Evolutionary conservation across 2,888 invertebrate genomes (phyloP), one percentile per base, ranked within the genome.

Genomic region (Ephialtes manifestator): DNA sequence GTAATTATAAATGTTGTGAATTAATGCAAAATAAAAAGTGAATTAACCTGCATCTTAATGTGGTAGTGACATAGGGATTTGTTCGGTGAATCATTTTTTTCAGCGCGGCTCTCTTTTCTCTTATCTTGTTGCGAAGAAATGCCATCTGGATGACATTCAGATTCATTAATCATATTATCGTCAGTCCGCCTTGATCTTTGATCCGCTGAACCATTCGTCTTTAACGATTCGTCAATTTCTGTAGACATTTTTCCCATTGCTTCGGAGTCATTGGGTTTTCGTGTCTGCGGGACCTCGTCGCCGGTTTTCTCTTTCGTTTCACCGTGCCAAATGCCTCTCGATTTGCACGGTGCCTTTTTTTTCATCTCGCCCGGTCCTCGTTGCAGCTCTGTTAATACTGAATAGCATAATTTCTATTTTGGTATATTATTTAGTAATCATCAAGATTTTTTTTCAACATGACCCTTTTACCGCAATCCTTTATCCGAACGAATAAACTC

Each of bases 401-500:
- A 48, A 60, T 5, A 39, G 39, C n/a, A 11, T 8, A 48, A 11
- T 63, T 18, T 18, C 10, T 18, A 18, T 35, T 63, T 39, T 39
- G 39, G 35, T 18, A 24, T n/a, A 18, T 65, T n/a, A 43, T 39
- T 10, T 43, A 0, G 15, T 8, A 31, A 31, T 58, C 28, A 5
- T 31, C 10, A 35, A 18, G 24, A 1, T 24, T 18, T 35, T 35
- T 31, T 15, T 31, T 31, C 2, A 10, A 31, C 35, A 3, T 7
- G n/a, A 63, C 89, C 39, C 86, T 2, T 24, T 83, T 79, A 86
- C 86, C 86, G 51, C 86, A 86, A 53, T 86, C 75, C 55, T 71
- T 81, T 11, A 86, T 78, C 35, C 86, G 86, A 63, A n/a, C 2
- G 63, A 84, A 84, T 18, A 86, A 74, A 70, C 84, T 86, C 63